phyloP scores from a whole-genome alignment of 2,888 invertebrate genomes.

The Brachycybe producta region DNA sequence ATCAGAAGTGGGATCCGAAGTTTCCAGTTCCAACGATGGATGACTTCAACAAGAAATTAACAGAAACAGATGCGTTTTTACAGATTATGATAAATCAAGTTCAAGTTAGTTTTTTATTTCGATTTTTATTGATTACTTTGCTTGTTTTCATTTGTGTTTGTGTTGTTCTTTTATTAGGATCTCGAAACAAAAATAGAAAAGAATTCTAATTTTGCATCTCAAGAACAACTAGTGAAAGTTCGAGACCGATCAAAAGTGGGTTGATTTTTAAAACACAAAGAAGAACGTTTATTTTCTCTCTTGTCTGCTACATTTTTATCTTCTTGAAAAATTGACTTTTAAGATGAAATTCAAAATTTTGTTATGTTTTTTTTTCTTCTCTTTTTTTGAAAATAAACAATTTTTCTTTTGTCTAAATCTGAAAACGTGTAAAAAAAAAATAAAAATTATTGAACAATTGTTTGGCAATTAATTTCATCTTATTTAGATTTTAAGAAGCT shows the following conservation, averaged over 20 bases:
- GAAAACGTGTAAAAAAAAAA: too few species aligned
- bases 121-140: neutral
- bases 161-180: neutral
- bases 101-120: constrained; percentile 37
- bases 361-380: too few species aligned
- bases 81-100: constrained; percentile 91
- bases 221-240: constrained; percentile 52
- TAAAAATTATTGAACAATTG: too few species aligned
- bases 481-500: too few species aligned
- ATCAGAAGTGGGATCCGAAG: constrained; percentile 46
- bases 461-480: too few species aligned
- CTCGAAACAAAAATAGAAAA: constrained; percentile 3
- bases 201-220: constrained; percentile 39
- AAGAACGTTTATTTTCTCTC: too few species aligned
- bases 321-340: neutral
- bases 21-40: constrained; percentile 45
- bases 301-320: neutral
- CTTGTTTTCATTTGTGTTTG: neutral
- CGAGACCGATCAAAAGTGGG: constrained; percentile 65
- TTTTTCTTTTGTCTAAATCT: too few species aligned
- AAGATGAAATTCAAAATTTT: neutral
- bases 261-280: too few species aligned
- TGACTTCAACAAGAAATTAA: constrained; percentile 76
- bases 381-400: too few species aligned
- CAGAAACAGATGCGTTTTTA: constrained; percentile 91